Conservation (phyloP, 2,113 vertebrate genomes). For the Pionites leucogaster region DNA sequence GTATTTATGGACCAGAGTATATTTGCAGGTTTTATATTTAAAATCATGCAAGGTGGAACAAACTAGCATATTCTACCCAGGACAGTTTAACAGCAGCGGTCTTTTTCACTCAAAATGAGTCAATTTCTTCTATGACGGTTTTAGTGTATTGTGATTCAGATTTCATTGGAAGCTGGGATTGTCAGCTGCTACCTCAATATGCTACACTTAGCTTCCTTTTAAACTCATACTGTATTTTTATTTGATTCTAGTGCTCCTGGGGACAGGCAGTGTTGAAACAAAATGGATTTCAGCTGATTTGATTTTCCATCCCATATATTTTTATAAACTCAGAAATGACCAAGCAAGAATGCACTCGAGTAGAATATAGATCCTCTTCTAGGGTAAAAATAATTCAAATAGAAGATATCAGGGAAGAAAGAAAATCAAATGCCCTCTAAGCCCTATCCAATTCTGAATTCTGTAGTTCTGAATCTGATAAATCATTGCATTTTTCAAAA, state of each 20-base stretch:
- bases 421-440: not conserved
- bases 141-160: not conserved
- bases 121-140: not conserved
- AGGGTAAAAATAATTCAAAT: slow-evolving; percentile 55
- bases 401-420: not conserved
- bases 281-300: slow-evolving; percentile 67
- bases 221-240: slow-evolving; percentile 47
- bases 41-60: not conserved
- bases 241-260: slow-evolving; percentile 54
- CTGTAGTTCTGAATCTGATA: slow-evolving; percentile 27
- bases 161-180: not conserved
- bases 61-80: not conserved
- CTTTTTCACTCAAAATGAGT: not conserved
- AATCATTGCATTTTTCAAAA: slow-evolving; percentile 9
- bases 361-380: slow-evolving; percentile 51
- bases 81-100: not conserved
- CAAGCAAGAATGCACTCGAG: slow-evolving; percentile 21
- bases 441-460: slow-evolving; percentile 24
- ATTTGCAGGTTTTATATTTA: not conserved
- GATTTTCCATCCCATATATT: slow-evolving; percentile 66
- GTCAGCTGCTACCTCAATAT: slow-evolving; percentile 7
- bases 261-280: slow-evolving; percentile 44
- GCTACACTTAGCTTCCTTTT: slow-evolving; percentile 43
- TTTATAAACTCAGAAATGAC: slow-evolving; percentile 61
- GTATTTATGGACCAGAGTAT: not conserved